Percentiles rank a stretch among this genome's conserved stretches.
phyloP scores from a whole-genome alignment of 2,113 vertebrate genomes.

The Paedocypris sp. region DNA sequence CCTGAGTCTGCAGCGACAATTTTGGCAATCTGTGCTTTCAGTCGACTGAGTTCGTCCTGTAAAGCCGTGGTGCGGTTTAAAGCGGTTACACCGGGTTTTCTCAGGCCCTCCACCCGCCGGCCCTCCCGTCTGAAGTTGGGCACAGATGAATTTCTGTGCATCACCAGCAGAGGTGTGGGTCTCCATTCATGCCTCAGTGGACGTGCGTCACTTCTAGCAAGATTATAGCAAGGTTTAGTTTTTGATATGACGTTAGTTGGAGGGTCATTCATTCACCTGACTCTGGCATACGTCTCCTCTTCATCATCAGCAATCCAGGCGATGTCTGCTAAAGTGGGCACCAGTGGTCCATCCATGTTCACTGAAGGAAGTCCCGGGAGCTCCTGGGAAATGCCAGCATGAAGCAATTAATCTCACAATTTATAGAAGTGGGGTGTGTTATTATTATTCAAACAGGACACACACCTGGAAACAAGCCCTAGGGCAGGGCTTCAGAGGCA shows the following conservation, averaged over 20 bases:
- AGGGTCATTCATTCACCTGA: slow-evolving; percentile 62
- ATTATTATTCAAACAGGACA: no score
- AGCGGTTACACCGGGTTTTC: slow-evolving; percentile 83
- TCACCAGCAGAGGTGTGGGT: slow-evolving; percentile 86
- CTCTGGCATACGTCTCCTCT: slow-evolving; percentile 91
- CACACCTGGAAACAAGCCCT: slow-evolving; percentile 86
- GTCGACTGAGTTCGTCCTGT: slow-evolving; percentile 87
- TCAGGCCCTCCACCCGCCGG: slow-evolving; percentile 80
- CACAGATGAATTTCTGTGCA: slow-evolving; percentile 92
- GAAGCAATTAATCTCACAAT: no score
- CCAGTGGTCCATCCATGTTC: slow-evolving; percentile 70
- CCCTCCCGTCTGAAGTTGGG: slow-evolving; percentile 90
- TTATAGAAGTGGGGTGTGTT: no score
- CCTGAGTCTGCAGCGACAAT: slow-evolving; percentile 80
- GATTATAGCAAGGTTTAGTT: background rate
- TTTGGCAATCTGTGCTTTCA: slow-evolving; percentile 90
- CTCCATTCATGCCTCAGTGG: slow-evolving; percentile 93
- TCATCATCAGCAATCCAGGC: slow-evolving; percentile 95
- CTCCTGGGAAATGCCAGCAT: slow-evolving; percentile 56
- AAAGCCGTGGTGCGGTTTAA: slow-evolving; percentile 84
- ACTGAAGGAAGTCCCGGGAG: slow-evolving; percentile 73
- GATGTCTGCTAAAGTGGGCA: slow-evolving; percentile 92
- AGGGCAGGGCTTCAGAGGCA: slow-evolving; percentile 84
- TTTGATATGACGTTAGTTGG: background rate
- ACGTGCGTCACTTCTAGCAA: slow-evolving; percentile 77